Base-by-base conservation (phyloP, 2,888 invertebrate genomes). In the Epinotia bilunana region DNA sequence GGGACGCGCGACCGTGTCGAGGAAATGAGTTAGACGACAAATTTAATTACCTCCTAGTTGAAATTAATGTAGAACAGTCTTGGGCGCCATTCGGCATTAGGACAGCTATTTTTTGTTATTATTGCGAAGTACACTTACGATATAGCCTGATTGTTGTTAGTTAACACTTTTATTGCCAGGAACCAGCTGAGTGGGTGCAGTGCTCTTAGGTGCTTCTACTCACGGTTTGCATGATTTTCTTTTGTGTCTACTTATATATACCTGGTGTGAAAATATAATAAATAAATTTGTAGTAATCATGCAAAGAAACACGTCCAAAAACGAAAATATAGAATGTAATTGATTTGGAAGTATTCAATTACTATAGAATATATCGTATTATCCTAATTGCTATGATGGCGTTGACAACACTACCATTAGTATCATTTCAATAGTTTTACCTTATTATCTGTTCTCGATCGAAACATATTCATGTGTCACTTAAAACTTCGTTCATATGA, bases 1-100 rank as follows among this genome's bases (percentile, higher is more conserved):
- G 68, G 43, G 68, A 43, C 12, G 39, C 16, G 12, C 18, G n/a
- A n/a, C 46, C 69, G 58, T 58, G 69, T 23, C 58, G 43, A n/a
- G 69, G n/a, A 69, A 69, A 69, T 60, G 69, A 46, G 20, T 43
- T 28, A 69, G 60, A n/a, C 46, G 46, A 60, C 69, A 69, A 43
- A 72, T 72, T 63, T 63, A 63, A 72, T 72, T 72, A 72, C 43
- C 53, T 57, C 57, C 53, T 72, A 72, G 55, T 72, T 72, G 72
- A 57, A 55, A 72, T 72, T 72, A 72, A 72, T 63, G 72, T 3
- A n/a, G 20, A 53, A 62, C 53, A 43, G 53, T 43, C 20, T 33
- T 55, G 39, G 33, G 62, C 13, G 61, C 65, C 46, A 28, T 53
- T 49, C 55, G 18, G 33, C 28, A 55, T 53, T n/a, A 55, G 55